phyloP scores from a whole-genome alignment of 2,888 invertebrate genomes.

The Amphipyra berbera region DNA sequence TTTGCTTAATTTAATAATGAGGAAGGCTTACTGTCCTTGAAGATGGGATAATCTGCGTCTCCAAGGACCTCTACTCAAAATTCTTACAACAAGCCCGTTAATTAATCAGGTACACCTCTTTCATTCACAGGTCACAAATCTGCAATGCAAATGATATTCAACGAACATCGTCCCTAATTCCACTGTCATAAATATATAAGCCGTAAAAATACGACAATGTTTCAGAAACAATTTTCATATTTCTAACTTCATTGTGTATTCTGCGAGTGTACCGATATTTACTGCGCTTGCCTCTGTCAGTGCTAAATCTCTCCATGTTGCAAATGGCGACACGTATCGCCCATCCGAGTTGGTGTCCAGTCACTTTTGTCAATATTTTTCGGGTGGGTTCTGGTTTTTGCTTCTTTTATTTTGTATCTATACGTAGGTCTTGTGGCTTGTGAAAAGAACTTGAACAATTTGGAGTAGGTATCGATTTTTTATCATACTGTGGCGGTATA shows the following conservation, averaged over 20 bases:
- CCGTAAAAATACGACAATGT: constrained; percentile 46
- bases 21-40: too few relatives aligned
- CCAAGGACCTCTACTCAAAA: too few relatives aligned
- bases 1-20: too few relatives aligned
- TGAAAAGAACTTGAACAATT: background rate
- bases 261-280: constrained; percentile 48
- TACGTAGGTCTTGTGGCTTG: background rate
- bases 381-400: constrained; percentile 18
- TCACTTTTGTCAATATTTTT: constrained; percentile 55
- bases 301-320: constrained; percentile 56
- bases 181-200: constrained; percentile 50
- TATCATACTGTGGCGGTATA: too few relatives aligned
- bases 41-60: too few relatives aligned
- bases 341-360: constrained; percentile 50
- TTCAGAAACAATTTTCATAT: constrained; percentile 60
- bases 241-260: constrained; percentile 55
- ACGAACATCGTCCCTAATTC: constrained; percentile 35
- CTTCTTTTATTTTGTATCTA: constrained; percentile 28
- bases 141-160: constrained; percentile 51
- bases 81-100: constrained; percentile 21
- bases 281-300: constrained; percentile 53
- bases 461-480: too few relatives aligned
- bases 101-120: constrained; percentile 47
- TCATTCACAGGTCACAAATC: constrained; percentile 45
- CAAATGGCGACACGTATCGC: constrained; percentile 55